Evolutionary conservation across 64 coral and sea anemone genomes (phyloP), one percentile per base, ranked within the genome.

Genomic region (Porites lutea): DNA sequence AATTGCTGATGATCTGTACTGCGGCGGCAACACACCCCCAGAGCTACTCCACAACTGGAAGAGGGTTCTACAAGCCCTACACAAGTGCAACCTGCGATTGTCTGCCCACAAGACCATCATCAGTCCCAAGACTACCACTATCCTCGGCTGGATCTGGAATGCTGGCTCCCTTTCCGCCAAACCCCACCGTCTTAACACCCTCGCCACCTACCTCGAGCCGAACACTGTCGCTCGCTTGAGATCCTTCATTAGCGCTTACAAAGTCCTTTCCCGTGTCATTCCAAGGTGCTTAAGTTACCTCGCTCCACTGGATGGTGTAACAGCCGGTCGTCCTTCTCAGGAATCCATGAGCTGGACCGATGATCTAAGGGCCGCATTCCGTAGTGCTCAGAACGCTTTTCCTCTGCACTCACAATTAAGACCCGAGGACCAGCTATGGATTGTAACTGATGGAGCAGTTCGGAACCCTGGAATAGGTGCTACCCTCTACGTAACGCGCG

Each of bases 1-100:
- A 69, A 71, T 72, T 4, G 85, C 85, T 58, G 66, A 87, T 54
- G 85, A 74, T 63, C 64, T 87, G 37, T 87, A 87, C 48, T 87
- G 85, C 10, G 37, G 71, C 6, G 50, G 19, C 18, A 83, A 62
- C 19, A 83, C 79, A 15, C 55, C 58, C 52, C 49, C 62, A 8
- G 82, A 67, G 53, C 43, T 66, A 46, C 48, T 49, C 22, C 13
- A 0, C 43, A 66, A 85, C 61, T 67, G 60, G 82, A 11, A 85
- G 3, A 85, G 18, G 48, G 27, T 72, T 48, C 82, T 85, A 13
- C 82, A 66, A 51, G 82, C 60, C 65, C 60, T 67, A 14, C 65
- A 27, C 53, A 3, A 82, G 52, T 82, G 79, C 61, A 57, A 89
- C 48, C 54, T 89, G 22, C 87, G 72, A 48, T 48, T 89, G 10